phyloP scores from a whole-genome alignment of 2,113 vertebrate species.

The Dromas ardeola region DNA sequence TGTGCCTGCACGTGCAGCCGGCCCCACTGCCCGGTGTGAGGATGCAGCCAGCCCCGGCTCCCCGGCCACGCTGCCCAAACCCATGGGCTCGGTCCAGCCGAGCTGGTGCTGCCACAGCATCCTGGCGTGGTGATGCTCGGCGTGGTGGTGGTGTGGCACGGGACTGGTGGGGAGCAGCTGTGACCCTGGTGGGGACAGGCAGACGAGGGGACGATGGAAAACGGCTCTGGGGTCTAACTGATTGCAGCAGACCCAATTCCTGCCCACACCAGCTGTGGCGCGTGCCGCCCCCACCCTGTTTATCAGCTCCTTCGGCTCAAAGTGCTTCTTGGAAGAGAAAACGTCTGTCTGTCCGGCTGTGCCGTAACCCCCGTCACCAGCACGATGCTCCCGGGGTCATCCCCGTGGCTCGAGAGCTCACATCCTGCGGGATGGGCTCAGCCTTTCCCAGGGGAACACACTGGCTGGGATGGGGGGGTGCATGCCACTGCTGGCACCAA shows the following conservation, averaged over 20 bases:
- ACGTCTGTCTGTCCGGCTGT: not conserved
- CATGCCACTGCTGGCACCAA: accelerated
- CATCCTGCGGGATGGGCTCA: not conserved
- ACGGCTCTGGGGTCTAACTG: accelerated
- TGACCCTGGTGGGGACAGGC: not conserved
- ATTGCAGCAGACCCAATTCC: not conserved
- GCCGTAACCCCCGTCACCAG: not conserved
- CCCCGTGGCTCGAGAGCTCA: not conserved
- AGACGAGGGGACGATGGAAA: not conserved
- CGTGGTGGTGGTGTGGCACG: accelerated
- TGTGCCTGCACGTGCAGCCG: accelerated
- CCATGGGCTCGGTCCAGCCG: accelerated
- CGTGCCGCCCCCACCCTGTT: not conserved
- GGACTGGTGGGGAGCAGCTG: not conserved
- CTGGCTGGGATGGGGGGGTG: accelerated
- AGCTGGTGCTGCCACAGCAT: not conserved
- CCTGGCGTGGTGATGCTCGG: accelerated
- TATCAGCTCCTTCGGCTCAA: not conserved
- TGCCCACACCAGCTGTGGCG: accelerated
- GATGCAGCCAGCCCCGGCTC: not conserved
- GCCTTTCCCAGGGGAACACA: not conserved
- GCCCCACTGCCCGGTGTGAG: not conserved
- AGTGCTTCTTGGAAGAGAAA: not conserved
- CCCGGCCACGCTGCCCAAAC: accelerated
- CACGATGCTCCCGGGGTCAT: accelerated